phyloP scores from a whole-genome alignment of 2,797 vertebrate species.

The Manis crassicaudata region DNA sequence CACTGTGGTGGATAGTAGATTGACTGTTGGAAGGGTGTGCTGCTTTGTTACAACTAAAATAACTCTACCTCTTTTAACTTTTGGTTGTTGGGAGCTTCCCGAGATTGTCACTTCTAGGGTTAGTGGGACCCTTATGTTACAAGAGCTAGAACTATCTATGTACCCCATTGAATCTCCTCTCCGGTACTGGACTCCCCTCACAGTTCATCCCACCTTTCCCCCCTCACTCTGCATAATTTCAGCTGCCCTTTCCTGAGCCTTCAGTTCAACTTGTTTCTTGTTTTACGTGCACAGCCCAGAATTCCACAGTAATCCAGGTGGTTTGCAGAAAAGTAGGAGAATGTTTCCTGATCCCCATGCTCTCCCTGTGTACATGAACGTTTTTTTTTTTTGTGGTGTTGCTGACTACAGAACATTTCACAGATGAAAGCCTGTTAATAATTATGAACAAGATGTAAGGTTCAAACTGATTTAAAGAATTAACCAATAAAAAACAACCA shows the following conservation, averaged over 20 bases:
- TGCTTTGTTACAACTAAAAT: not conserved
- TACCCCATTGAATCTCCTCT: not conserved
- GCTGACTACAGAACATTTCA: conserved; percentile 39
- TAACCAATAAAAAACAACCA: conserved; percentile 40
- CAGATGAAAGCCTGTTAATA: conserved; percentile 65
- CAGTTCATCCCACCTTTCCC: not conserved
- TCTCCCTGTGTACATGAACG: conserved; percentile 1
- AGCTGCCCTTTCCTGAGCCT: not conserved
- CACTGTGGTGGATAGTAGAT: not conserved
- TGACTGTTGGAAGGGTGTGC: not conserved
- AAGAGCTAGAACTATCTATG: not conserved
- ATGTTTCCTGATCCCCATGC: not conserved
- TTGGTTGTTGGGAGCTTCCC: not conserved
- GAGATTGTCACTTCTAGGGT: not conserved
- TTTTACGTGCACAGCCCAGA: not conserved
- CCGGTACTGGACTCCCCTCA: not conserved
- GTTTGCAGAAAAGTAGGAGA: conserved; percentile 18
- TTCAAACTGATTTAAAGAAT: not conserved
- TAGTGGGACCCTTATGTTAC: not conserved
- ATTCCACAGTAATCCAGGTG: not conserved
- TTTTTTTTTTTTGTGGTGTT: not conserved
- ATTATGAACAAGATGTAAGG: conserved; percentile 58
- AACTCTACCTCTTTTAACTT: not conserved
- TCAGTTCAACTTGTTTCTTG: not conserved
- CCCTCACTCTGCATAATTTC: not conserved